Evolutionary conservation across 2,888 invertebrate genomes (phyloP).

Genomic region (Argyra leucocephala): DNA sequence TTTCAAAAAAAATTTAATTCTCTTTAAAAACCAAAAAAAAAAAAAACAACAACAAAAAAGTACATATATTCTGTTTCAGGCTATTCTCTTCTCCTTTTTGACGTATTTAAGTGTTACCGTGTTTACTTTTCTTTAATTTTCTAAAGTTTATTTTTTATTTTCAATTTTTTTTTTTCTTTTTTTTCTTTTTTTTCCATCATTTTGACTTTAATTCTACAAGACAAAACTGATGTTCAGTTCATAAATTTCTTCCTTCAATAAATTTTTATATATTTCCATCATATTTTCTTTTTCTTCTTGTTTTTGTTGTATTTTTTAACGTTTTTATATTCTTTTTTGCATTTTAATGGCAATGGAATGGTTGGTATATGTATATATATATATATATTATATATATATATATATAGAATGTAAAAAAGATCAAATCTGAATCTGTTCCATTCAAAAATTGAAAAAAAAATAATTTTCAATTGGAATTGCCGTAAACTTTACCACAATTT

Average conservation of each 20-base stretch:
- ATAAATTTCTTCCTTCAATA: neutral
- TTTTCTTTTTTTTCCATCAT: neutral
- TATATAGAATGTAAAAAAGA: too few species aligned
- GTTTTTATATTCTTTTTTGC: neutral
- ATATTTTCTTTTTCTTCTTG: neutral
- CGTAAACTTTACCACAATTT: too few species aligned
- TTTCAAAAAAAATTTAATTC: neutral
- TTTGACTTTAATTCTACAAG: conserved; percentile 1
- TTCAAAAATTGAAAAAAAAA: too few species aligned
- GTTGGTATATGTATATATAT: too few species aligned
- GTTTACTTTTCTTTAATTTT: neutral
- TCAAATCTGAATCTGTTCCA: too few species aligned
- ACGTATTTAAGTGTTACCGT: neutral
- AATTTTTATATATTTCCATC: conserved; percentile 2
- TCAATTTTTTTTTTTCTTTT: neutral
- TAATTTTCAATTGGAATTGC: too few species aligned
- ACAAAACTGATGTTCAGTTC: conserved; percentile 1
- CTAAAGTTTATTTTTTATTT: neutral
- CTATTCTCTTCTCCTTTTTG: neutral
- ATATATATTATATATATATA: too few species aligned
- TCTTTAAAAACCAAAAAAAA: too few species aligned
- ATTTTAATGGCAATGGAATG: too few species aligned
- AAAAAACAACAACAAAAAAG: too few species aligned
- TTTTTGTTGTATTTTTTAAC: neutral
- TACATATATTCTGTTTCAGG: neutral